These are phyloP conservation scores for Nymphalis io DNA, from an alignment of 1,140 invertebrate species.

Conservation along the genomic window DNA sequence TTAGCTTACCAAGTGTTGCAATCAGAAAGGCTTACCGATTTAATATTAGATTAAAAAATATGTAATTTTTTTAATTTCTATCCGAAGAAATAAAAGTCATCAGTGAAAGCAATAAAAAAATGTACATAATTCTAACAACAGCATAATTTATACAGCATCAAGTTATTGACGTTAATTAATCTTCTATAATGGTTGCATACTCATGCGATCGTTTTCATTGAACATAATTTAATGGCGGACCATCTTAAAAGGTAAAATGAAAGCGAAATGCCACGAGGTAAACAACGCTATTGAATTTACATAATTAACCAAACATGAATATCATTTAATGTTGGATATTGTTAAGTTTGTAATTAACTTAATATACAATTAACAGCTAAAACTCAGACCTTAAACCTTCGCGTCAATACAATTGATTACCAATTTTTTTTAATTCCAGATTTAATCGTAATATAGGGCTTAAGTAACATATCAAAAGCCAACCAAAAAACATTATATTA, in stretches of 20 bases:
- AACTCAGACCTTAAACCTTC: neutral
- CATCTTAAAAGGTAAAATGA: constrained; percentile 62
- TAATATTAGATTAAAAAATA: too few relatives aligned
- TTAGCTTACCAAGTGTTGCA: too few relatives aligned
- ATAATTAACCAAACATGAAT: constrained; percentile 50
- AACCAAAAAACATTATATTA: too few relatives aligned
- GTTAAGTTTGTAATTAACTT: constrained; percentile 4
- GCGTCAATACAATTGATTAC: neutral
- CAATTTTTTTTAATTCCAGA: neutral
- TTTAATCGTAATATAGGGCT: neutral
- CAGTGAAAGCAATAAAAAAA: neutral
- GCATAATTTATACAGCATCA: constrained; percentile 8
- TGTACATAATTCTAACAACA: constrained; percentile 1
- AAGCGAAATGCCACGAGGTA: constrained; percentile 46
- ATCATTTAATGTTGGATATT: constrained; percentile 12
- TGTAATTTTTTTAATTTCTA: too few relatives aligned
- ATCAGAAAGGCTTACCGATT: too few relatives aligned
- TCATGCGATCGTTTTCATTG: constrained; percentile 48
- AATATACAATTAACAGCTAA: neutral
- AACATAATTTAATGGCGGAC: constrained; percentile 49
- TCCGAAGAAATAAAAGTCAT: too few relatives aligned
- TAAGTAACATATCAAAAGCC: neutral
- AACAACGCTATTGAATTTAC: constrained; percentile 49
- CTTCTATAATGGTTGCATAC: constrained; percentile 38
- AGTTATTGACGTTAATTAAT: constrained; percentile 38